Base-by-base conservation (phyloP, 2,888 invertebrate species). In the Dendrolimus houi region DNA sequence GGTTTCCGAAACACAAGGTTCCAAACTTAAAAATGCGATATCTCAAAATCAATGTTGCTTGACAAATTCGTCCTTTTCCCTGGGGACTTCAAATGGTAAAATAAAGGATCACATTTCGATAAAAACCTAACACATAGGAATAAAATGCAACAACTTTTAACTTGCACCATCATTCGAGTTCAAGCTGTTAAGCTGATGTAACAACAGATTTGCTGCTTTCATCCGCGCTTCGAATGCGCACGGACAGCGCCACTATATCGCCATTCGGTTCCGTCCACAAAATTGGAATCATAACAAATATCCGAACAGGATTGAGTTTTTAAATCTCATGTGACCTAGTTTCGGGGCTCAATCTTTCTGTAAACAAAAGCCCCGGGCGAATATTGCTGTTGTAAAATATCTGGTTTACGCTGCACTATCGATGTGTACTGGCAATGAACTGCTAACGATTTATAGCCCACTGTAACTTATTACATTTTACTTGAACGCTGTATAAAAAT, bases 201-300 rank as follows among this genome's bases (percentile, higher is more conserved):
- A 87, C 87, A 87, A 81, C 85, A 84, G 86, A 87, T 87, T 87
- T 87, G 81, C 81, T 73, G 76, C 77, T 79, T 77, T 77, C 70
- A 76, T 71, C 74, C 74, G 68, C 69, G 59, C 69, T 65, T 67
- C 68, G 74, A 69, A 81, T 78, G 72, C 72, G 64, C 71, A 62
- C 64, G 65, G 81, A 79, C 81, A 80, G 73, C 64, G 57, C 29
- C 59, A 60, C 60, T 61, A 57, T 62, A 17, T 52, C 54, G 58
- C 58, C 64, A 62, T 66, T 66, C 61, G 61, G 62, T 61, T 66
- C 63, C 59, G 64, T 64, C 60, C 62, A 59, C 66, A 67, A 71
- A 77, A 70, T 73, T 70, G 64, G 54, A 63, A 60, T 63, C 65
- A 69, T 77, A 70, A 69, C 70, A 67, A 70, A 67, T 62, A 66